Evolutionary conservation across 2,888 invertebrate species (phyloP), one percentile per base, ranked within the genome.

Genomic region (Tolmerus cingulatus): DNA sequence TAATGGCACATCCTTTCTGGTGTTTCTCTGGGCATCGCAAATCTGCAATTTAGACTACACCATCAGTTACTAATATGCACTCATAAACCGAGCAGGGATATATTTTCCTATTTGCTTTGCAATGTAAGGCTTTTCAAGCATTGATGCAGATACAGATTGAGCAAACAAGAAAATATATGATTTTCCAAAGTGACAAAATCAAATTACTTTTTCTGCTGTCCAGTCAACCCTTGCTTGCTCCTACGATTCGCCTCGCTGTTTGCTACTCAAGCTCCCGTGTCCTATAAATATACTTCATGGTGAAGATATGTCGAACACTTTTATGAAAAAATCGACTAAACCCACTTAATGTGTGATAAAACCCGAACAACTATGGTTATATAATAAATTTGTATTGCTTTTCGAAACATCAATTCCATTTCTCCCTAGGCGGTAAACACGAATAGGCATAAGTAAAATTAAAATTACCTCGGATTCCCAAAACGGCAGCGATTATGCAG

Each of bases 21-120:
- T 40, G 82, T 82, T 51, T 74, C 84, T 30, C 66, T 30, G 57
- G 84, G 84, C 84, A 84, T 84, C 74, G 55, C 27, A 55, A 46
- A 84, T 84, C 84, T 84, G 84, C 37, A 84, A 84, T 84, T 57
- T 84, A 84, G 84, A 84, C 84, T 74, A 84, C 84, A 84, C 66
- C 74, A 66, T 66, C 66, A 74, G 84, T 84, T 84, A 84, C 84
- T 84, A 66, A 74, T 23, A 16, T 84, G 8, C 27, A 84, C 37
- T 57, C 40, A 66, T 34, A 81, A 84, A 34, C 37, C 74, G 27
- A 40, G 8, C 66, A 66, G 16, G 23, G 37, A 84, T 84, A 84
- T 84, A 84, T 84, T 84, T 84, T 84, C 84, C 74, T 66, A 84
- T 84, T 84, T 84, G 84, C 84, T 66, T 57, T 51, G 2, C 4